Evolutionary conservation across 2,113 vertebrate species (phyloP), one percentile per base, ranked within the genome.

Genomic region (Oxyura jamaicensis): DNA sequence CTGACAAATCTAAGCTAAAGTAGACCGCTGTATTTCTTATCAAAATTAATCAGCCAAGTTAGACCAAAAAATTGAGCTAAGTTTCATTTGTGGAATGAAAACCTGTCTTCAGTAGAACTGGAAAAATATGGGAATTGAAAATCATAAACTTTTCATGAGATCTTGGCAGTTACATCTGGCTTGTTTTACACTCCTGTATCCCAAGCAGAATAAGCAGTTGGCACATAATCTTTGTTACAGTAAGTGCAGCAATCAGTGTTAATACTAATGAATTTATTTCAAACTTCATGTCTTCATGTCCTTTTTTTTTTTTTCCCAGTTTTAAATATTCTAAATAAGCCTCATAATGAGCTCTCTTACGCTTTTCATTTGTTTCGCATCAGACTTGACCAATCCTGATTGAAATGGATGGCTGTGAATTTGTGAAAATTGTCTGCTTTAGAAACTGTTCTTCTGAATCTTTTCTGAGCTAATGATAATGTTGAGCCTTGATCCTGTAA

Each of bases 161-260:
- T 68, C 53, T 79, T 92, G 66, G 29, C 36, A 62, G 26, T 56
- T 62, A 25, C 2, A 20, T 81, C 39, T 96, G 86, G 12, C 41
- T 91, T 75, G 14, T 82, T 81, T 36, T 75, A 1, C 0, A 0
- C 15, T 65, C 6, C 59, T 79, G 5, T 26, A 26, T 66, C 53
- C 29, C 52, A 35, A 83, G 41, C 25, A 42, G 31, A 84, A 63
- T 35, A 60, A 83, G 26, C 52, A 65, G 15, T n/a, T 92, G 74
- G 26, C 25, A 48, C 21, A 13, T 44, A 13, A 5, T 65, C 58
- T 83, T 66, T 69, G 11, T 53, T 75, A 6, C 5, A 66, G 31
- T 55, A 4, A 3, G 25, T 72, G 65, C n/a, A 74, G 10, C 67
- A 0, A 0, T 53, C 71, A 80, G 23, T 72, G 46, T 67, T 66